Percentiles rank a stretch among this genome's conserved stretches.
These are phyloP conservation scores for Drosophila nigricruria DNA, from an alignment of 2,888 invertebrate genomes.

Conservation along the genomic window DNA sequence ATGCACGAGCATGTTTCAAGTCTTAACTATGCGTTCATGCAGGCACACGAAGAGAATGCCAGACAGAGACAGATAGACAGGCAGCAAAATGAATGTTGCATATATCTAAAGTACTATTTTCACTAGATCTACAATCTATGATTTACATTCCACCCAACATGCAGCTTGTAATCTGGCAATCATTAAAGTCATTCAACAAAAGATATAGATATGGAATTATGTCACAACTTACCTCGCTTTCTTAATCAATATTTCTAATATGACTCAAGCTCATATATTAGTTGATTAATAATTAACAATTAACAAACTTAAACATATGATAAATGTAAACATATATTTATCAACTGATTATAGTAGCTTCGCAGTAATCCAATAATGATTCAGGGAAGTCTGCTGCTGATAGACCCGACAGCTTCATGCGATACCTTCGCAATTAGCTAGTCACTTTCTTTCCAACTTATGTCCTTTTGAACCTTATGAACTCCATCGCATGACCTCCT, in stretches of 20 bases:
- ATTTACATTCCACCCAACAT: too few relatives aligned
- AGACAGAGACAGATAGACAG: not conserved
- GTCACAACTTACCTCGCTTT: too few relatives aligned
- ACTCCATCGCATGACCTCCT: not conserved
- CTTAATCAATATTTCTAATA: too few relatives aligned
- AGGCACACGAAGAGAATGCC: not conserved
- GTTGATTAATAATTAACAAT: not conserved
- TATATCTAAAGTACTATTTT: not conserved
- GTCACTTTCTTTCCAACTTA: too few relatives aligned
- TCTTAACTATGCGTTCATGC: not conserved
- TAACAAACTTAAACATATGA: not conserved
- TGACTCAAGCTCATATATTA: too few relatives aligned
- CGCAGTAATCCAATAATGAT: too few relatives aligned
- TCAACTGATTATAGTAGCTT: not conserved
- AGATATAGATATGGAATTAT: too few relatives aligned
- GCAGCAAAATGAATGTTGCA: too few relatives aligned
- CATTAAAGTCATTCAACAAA: too few relatives aligned
- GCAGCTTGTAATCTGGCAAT: too few relatives aligned
- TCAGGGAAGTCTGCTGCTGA: not conserved
- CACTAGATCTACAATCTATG: not conserved
- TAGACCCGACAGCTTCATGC: not conserved
- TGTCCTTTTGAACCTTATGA: not conserved
- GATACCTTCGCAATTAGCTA: too few relatives aligned
- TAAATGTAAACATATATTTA: not conserved
- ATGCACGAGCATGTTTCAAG: not conserved